A percentile compares a stretch with the other conserved stretches of the same genome.
Conservation (phyloP, 2,797 vertebrate genomes). For the Toxotes lorentzi region DNA sequence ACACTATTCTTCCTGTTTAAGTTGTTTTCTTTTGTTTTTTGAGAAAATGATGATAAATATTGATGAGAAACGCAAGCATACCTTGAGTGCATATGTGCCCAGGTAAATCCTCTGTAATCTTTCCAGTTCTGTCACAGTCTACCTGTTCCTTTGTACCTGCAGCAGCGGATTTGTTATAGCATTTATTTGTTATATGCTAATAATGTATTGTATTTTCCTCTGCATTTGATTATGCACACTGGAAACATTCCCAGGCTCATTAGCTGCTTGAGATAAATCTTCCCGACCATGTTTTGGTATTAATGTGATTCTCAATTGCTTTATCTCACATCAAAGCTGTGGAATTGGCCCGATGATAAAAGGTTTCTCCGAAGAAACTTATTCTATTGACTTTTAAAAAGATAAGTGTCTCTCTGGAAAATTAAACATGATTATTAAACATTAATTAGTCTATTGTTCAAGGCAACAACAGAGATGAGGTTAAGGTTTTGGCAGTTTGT, state of each 20-base stretch:
- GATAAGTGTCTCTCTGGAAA: constrained; percentile 68
- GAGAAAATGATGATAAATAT: constrained; percentile 47
- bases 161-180: constrained; percentile 53
- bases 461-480: constrained; percentile 29
- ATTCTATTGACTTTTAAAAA: constrained; percentile 72
- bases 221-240: constrained; percentile 77
- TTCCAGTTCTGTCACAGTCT: constrained; percentile 59
- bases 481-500: constrained; percentile 40
- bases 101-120: constrained; percentile 71
- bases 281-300: constrained; percentile 69
- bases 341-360: constrained; percentile 79
- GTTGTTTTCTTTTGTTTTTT: constrained; percentile 23
- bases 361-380: constrained; percentile 65
- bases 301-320: constrained; percentile 76
- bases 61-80: constrained; percentile 26
- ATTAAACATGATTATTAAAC: constrained; percentile 70
- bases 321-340: constrained; percentile 81
- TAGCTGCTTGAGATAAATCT: constrained; percentile 80
- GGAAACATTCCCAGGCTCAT: constrained; percentile 80
- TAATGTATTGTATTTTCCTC: constrained; percentile 75
- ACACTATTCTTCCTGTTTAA: constrained; percentile 15
- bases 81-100: constrained; percentile 38
- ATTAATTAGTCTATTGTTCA: constrained; percentile 63
- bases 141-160: constrained; percentile 63
- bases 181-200: constrained; percentile 79